Evolutionary conservation across 2,113 vertebrate genomes (phyloP), one percentile per base, ranked within the genome.

Genomic region (Sula dactylatra): DNA sequence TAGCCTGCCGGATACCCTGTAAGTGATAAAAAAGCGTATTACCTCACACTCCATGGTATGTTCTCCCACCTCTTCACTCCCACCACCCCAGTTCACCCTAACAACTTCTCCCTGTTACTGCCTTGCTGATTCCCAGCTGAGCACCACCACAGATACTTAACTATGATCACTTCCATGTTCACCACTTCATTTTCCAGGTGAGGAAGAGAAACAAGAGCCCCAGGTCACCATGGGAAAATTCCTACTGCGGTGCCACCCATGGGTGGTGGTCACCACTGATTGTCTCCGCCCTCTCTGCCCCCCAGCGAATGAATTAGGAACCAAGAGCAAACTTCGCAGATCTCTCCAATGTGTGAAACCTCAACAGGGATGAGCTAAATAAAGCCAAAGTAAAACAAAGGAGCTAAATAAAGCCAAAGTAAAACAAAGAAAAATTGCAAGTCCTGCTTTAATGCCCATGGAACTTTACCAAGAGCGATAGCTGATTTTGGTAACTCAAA

Each of bases 241-340:
- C 56, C 47, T 45, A 7, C 34, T 25, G 8, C 7, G 61, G 42
- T 74, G 49, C 36, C 59, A 85, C 32, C 50, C 11, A n/a, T 9
- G 24, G 47, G 32, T 67, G n/a, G 49, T 34, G 34, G 27, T 77
- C 54, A 78, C 31, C 20, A 21, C 18, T 59, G 61, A 58, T 13
- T 44, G 22, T 16, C 8, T 15, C 15, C 16, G 44, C 16, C 22
- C n/a, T n/a, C n/a, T n/a, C n/a, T n/a, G n/a, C n/a, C 16, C 18
- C 13, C 11, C 7, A 1, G 7, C 7, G 54, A 86, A 5, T 1
- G 1, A 86, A 36, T 16, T 0, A 74, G 29, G 22, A 91, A 76
- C 82, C 29, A 74, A 70, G 72, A 40, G 8, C 19, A 70, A 91
- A 52, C 11, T 18, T 34, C 18, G 13, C n/a, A 71, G 29, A 62